Evolutionary conservation across 30 jellyfish, hydroid and myxozoan genomes (phyloP).

Genomic region (Aurelia aurita): DNA sequence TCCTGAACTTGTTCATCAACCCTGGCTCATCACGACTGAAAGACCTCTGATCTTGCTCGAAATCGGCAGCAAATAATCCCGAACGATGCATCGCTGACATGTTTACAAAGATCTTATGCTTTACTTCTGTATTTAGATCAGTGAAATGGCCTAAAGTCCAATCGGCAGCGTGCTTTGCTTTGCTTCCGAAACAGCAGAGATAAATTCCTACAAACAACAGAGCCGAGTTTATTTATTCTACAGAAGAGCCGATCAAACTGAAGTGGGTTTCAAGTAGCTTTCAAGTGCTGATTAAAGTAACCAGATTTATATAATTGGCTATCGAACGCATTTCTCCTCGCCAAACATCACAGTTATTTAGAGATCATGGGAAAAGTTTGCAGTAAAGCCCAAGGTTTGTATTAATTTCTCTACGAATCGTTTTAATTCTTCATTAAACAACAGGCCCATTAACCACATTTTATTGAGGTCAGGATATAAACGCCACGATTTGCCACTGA

Average conservation of each 20-base stretch:
- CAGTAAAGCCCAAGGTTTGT: slow-evolving; percentile 71
- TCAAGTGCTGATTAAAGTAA: neutral
- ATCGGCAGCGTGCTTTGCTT: slow-evolving; percentile 20
- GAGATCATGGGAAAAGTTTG: slow-evolving; percentile 65
- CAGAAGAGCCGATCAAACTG: slow-evolving; percentile 43
- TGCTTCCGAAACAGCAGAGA: slow-evolving; percentile 20
- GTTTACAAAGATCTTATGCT: no score
- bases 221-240: slow-evolving; percentile 54
- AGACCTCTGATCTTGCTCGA: neutral
- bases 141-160: slow-evolving; percentile 38
- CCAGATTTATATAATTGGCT: neutral
- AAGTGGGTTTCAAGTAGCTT: slow-evolving; percentile 15
- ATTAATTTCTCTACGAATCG: slow-evolving; percentile 41
- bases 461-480: slow-evolving; percentile 62
- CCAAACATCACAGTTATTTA: neutral
- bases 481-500: neutral
- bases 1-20: slow-evolving; percentile 44
- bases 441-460: slow-evolving; percentile 59
- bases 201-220: slow-evolving; percentile 57
- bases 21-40: slow-evolving; percentile 45
- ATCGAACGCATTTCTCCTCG: neutral
- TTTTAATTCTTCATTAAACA: slow-evolving; percentile 53
- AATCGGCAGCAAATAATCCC: no score
- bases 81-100: no score
- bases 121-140: no score